Evolutionary conservation across 2,797 vertebrate genomes (phyloP).

Genomic region (Phrynocephalus guinanensis): DNA sequence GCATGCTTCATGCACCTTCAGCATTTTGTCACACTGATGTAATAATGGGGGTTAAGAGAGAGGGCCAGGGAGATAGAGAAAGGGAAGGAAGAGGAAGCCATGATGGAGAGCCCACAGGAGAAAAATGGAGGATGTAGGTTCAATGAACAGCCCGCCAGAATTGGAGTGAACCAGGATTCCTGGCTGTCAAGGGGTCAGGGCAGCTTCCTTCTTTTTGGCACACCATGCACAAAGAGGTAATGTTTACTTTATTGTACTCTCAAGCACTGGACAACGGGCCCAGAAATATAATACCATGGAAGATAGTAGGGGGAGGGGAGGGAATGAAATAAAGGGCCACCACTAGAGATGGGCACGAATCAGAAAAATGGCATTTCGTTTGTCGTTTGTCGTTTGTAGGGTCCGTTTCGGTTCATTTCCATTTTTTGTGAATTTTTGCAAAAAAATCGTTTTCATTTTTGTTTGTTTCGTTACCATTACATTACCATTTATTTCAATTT

Average conservation of each 20-base stretch:
- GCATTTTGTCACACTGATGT: slow-evolving; percentile 36
- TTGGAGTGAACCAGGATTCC: not conserved
- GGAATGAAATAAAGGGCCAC: not conserved
- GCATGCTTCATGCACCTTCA: slow-evolving; percentile 25
- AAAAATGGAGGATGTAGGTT: not conserved
- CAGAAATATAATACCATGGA: not conserved
- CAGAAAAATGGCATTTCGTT: too few relatives aligned
- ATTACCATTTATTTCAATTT: too few relatives aligned
- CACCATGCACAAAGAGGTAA: slow-evolving; percentile 35
- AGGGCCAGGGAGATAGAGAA: not conserved
- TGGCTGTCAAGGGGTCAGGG: not conserved
- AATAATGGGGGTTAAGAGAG: slow-evolving; percentile 30
- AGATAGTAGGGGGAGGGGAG: not conserved
- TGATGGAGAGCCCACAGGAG: not conserved
- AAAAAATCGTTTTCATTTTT: too few relatives aligned
- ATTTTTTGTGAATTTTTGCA: too few relatives aligned
- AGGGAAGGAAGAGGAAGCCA: not conserved
- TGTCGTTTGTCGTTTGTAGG: too few relatives aligned
- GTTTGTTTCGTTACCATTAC: too few relatives aligned
- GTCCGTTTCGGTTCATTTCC: too few relatives aligned
- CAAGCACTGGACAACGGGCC: too few relatives aligned
- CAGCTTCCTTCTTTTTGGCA: not conserved
- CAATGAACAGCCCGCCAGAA: not conserved
- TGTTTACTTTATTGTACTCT: not conserved
- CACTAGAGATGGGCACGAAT: too few relatives aligned